Evolutionary conservation across 37 sponge, comb jelly and placozoan genomes (phyloP).

Genomic region (Corticium candelabrum): DNA sequence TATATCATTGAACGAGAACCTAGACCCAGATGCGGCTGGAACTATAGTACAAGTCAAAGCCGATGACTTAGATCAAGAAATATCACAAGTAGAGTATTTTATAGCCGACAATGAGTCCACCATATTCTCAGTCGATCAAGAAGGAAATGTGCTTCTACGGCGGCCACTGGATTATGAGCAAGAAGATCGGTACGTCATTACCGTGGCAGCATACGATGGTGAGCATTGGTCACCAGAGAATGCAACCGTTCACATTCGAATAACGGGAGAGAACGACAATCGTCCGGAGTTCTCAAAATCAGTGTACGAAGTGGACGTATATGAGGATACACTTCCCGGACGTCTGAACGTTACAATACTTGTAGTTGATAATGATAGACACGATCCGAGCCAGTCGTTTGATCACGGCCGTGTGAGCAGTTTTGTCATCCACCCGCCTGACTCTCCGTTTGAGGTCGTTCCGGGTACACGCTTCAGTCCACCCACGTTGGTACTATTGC

Average conservation of each 20-base stretch:
- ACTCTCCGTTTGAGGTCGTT: neutral
- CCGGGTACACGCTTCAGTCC: neutral
- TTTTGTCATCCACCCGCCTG: neutral
- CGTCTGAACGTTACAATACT: neutral
- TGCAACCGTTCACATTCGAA: neutral
- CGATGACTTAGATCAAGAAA: neutral
- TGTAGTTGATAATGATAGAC: neutral
- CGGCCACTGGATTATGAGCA: constrained; percentile 34
- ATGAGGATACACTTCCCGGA: neutral
- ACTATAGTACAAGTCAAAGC: neutral
- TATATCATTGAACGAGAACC: neutral
- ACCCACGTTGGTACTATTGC: neutral
- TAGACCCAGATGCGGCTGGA: neutral
- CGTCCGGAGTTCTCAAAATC: neutral
- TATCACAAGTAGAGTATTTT: neutral
- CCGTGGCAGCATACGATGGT: neutral
- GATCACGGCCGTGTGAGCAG: neutral
- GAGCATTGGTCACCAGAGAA: neutral
- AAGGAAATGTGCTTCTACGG: constrained; percentile 1
- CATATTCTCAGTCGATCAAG: neutral
- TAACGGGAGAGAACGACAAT: neutral
- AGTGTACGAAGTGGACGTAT: neutral
- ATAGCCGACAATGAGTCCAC: neutral
- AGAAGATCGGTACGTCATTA: neutral
- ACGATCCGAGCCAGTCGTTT: neutral